Percentiles rank a stretch among this genome's conserved stretches.
These are phyloP conservation scores for Odocoileus virginianus DNA, from an alignment of 2,113 vertebrate species.

Conservation along the genomic window DNA sequence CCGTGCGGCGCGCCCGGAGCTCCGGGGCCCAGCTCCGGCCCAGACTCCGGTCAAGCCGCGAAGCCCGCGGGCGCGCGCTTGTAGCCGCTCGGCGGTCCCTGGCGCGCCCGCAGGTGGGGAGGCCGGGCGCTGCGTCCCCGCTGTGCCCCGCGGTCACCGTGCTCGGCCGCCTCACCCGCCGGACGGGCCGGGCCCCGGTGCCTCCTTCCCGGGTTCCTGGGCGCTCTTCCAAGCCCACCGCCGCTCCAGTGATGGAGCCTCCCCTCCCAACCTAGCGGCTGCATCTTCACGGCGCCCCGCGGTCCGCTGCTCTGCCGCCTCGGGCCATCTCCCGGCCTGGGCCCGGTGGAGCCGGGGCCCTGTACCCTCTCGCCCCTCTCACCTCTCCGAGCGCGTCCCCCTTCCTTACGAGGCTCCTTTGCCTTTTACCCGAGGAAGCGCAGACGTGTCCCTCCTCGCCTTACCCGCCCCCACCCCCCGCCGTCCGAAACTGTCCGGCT, in stretches of 20 bases:
- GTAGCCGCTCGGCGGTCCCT: neutral
- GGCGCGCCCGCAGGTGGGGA: neutral
- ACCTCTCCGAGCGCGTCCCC: neutral
- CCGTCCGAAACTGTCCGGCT: neutral
- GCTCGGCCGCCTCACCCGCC: neutral
- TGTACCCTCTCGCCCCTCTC: neutral
- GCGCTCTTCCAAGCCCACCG: neutral
- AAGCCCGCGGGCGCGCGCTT: neutral
- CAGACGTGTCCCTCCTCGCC: neutral
- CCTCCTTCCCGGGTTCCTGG: neutral
- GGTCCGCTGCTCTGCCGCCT: neutral
- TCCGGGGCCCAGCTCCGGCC: fast-evolving
- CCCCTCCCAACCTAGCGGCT: neutral
- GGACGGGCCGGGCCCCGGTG: neutral
- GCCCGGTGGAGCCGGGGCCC: neutral
- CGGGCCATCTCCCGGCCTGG: neutral
- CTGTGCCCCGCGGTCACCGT: too few relatives aligned
- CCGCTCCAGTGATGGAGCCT: neutral
- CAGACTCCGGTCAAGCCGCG: fast-evolving
- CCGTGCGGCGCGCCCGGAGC: fast-evolving
- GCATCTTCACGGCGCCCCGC: neutral
- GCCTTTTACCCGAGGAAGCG: neutral
- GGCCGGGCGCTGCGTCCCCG: neutral
- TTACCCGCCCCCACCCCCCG: too few relatives aligned
- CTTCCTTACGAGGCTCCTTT: neutral